Conservation (phyloP, 92 coral and sea anemone species). For the Bergia puertoricense region DNA sequence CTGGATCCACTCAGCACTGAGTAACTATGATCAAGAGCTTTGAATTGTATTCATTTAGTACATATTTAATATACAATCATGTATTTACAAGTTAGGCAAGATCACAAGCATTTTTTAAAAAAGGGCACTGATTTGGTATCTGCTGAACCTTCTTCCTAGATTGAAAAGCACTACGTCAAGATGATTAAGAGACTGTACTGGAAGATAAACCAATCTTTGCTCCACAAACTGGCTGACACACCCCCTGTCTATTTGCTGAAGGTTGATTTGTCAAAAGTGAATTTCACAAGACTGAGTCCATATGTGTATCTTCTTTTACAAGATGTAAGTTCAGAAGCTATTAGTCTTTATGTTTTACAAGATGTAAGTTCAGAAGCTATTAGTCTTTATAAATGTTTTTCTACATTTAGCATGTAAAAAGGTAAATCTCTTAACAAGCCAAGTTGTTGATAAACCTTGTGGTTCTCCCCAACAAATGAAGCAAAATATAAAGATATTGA, state of each 20-base stretch:
- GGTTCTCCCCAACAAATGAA: too few relatives aligned
- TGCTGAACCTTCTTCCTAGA: slow-evolving; percentile 31
- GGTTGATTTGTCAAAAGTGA: slow-evolving; percentile 61
- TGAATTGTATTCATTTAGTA: too few relatives aligned
- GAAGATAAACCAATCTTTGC: slow-evolving; percentile 60
- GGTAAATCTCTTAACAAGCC: too few relatives aligned
- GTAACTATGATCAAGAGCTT: too few relatives aligned
- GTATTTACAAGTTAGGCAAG: not conserved
- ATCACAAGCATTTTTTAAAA: slow-evolving; percentile 3
- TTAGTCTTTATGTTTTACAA: slow-evolving; percentile 37
- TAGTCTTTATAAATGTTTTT: too few relatives aligned
- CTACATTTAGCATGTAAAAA: not conserved
- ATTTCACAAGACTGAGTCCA: slow-evolving; percentile 65
- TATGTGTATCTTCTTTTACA: slow-evolving; percentile 68
- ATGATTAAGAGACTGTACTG: slow-evolving; percentile 64
- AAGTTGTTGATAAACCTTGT: too few relatives aligned
- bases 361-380: slow-evolving; percentile 46
- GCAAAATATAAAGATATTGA: too few relatives aligned
- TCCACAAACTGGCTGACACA: slow-evolving; percentile 50
- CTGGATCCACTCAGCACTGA: too few relatives aligned
- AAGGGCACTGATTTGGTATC: too few relatives aligned
- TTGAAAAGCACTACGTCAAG: slow-evolving; percentile 64
- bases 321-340: slow-evolving; percentile 46
- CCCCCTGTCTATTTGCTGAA: slow-evolving; percentile 70
- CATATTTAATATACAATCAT: too few relatives aligned